Evolutionary conservation across 2,113 vertebrate species (phyloP).

Genomic region (Stercorarius parasiticus): DNA sequence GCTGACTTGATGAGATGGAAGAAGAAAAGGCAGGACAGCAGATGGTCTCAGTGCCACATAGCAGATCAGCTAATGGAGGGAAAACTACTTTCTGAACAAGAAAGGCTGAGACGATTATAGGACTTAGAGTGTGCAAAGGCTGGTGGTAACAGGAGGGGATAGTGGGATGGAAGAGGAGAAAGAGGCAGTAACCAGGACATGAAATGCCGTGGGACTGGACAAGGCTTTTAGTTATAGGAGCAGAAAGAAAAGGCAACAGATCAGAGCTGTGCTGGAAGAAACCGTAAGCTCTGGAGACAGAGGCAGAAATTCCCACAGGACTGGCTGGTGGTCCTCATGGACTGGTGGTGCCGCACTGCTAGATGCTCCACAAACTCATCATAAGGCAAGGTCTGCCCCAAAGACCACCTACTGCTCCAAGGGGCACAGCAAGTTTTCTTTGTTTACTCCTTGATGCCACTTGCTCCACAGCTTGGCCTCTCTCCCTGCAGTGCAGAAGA

Average conservation of each 20-base stretch:
- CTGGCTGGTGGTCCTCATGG: not conserved
- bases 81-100: not conserved
- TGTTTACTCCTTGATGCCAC: not conserved
- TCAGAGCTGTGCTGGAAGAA: not conserved
- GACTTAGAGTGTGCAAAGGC: not conserved
- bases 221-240: not conserved
- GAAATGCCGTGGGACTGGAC: not conserved
- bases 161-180: not conserved
- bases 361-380: not conserved
- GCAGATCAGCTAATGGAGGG: not conserved
- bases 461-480: not conserved
- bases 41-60: not conserved
- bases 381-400: not conserved
- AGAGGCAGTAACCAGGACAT: not conserved
- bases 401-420: not conserved
- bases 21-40: not conserved
- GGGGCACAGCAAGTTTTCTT: not conserved
- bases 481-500: not conserved
- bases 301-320: not conserved
- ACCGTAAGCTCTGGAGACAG: not conserved
- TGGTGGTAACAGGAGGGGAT: not conserved
- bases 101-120: not conserved
- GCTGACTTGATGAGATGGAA: not conserved
- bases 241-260: not conserved
- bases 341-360: not conserved